A percentile compares a stretch with the other conserved stretches of the same genome.
Conservation (phyloP, 2,113 vertebrate genomes). For the Forbesichthys agassizii region DNA sequence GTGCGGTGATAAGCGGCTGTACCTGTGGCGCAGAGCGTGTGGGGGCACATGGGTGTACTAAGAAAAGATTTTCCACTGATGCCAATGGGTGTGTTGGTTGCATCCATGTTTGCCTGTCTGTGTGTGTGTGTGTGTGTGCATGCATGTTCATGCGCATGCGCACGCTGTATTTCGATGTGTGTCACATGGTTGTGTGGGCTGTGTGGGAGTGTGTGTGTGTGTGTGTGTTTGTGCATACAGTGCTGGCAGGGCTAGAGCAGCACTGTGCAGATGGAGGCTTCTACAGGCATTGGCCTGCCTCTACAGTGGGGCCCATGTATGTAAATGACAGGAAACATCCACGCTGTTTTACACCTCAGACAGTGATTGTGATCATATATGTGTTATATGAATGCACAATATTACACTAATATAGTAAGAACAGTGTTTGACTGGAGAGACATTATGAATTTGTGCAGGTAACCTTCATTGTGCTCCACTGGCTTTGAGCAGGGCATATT, state of each 20-base stretch:
- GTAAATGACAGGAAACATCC: constrained; percentile 29
- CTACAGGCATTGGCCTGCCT: constrained; percentile 63
- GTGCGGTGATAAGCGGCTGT: neutral
- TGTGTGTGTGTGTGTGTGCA: constrained; percentile 19
- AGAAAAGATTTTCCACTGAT: neutral
- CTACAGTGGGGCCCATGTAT: constrained; percentile 19
- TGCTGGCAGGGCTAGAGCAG: constrained; percentile 49
- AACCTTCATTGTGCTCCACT: too few relatives aligned
- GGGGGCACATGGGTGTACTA: constrained; percentile 9
- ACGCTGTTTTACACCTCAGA: constrained; percentile 9
- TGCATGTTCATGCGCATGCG: constrained; percentile 8
- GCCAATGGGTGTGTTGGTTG: neutral
- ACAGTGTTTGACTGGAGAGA: too few relatives aligned
- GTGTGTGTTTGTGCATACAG: constrained; percentile 31
- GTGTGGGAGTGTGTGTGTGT: constrained; percentile 15
- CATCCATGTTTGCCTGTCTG: constrained; percentile 12
- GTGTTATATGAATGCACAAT: too few relatives aligned
- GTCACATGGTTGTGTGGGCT: neutral
- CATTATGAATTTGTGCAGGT: too few relatives aligned
- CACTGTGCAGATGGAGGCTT: constrained; percentile 73
- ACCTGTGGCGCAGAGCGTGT: constrained; percentile 9
- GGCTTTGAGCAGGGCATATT: too few relatives aligned
- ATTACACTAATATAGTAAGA: too few relatives aligned
- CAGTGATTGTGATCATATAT: neutral
- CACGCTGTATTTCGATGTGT: constrained; percentile 14